phyloP scores from a whole-genome alignment of 2,113 vertebrate species.

The Platichthys stellatus region DNA sequence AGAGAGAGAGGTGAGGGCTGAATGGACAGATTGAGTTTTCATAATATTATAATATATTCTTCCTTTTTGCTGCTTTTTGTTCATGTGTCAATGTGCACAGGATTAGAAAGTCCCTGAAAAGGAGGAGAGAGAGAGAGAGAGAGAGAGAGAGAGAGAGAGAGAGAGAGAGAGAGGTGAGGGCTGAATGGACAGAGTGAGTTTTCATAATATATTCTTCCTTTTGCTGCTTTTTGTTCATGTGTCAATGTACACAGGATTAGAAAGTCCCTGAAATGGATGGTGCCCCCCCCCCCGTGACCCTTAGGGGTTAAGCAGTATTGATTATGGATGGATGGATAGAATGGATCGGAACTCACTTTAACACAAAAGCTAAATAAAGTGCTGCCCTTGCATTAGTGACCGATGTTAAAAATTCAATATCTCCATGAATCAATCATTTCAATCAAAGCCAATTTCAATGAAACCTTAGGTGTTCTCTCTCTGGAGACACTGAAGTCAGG shows the following conservation, averaged over 20 bases:
- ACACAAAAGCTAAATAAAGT: neutral
- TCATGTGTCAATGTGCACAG: conserved; percentile 9
- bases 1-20: neutral
- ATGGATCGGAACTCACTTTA: neutral
- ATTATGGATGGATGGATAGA: no score
- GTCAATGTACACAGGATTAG: conserved; percentile 13
- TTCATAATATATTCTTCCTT: neutral
- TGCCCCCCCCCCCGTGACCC: no score
- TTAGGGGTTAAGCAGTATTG: no score
- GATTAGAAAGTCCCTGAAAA: neutral
- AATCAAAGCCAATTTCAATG: neutral
- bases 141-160: no score
- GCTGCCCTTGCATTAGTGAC: neutral
- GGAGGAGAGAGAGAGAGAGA: no score
- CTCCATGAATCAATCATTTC: neutral
- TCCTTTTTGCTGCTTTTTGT: neutral
- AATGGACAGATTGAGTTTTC: conserved; percentile 14
- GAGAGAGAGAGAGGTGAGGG: no score
- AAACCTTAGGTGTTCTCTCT: neutral
- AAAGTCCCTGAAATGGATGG: neutral
- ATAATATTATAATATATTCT: conserved; percentile 4
- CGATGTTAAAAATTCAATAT: neutral
- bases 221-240: neutral
- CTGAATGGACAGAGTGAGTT: no score
- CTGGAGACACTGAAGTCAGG: no score